Base-by-base conservation (phyloP, 2,113 vertebrate species). In the Clarias gariepinus region DNA sequence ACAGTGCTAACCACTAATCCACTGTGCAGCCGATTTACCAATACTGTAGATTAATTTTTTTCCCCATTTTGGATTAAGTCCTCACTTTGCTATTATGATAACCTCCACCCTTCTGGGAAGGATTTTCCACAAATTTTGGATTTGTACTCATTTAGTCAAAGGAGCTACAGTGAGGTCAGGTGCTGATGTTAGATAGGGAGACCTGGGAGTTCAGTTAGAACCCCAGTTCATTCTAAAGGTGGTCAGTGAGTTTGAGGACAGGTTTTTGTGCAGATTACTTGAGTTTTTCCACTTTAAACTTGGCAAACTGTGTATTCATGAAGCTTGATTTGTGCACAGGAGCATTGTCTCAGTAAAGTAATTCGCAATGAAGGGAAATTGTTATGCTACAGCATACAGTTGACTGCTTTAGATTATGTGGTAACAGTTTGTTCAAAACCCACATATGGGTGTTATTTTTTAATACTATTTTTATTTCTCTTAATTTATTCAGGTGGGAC, bases 401-500 rank as follows among this genome's bases (percentile, higher is more conserved):
- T 28, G 16, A 33, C 15, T 19, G 7, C 28, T 71, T 1, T 7
- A 21, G 36, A 71, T 30, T 19, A 36, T 58, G 8, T 10, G 16
- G 3, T 15, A 30, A 58, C 28, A 36, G 30, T 60, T 36, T 80
- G 9, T 30, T 19, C 18, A 60, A 80, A 57, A 60, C 2, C 28
- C 3, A 4, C 55, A 80, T 60, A 23, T 36, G 30, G 52, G 41
- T n/a, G 41, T 52, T 23, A 79, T 16, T 52, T 60, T 63, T 52
- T n/a, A 52, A 28, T 13, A 53, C 11, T 83, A 18, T 30, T 53
- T 33, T 30, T 47, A 18, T 80, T 55, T 74, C 16, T 82, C 10
- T 78, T 84, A 2, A 57, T 71, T 52, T n/a, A 52, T 63, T 36
- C 74, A 95, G 96, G 94, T 96, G 23, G 96, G 96, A 86, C 94